Evolutionary conservation across 2,113 vertebrate genomes (phyloP).

Genomic region (Ictalurus punctatus): DNA sequence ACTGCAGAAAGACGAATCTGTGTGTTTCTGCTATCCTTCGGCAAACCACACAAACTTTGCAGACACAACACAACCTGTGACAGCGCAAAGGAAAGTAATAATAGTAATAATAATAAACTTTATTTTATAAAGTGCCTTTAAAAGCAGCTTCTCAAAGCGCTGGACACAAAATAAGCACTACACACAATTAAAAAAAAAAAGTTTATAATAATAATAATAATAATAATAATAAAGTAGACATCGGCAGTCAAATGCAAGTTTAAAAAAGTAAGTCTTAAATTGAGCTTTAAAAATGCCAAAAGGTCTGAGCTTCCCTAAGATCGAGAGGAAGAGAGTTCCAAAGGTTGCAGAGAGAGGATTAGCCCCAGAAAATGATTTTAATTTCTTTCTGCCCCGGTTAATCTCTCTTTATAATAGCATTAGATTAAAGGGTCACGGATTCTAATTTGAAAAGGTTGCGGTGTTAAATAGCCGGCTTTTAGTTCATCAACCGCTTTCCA

Average conservation of each 20-base stretch:
- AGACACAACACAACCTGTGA: not conserved
- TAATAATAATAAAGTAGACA: too few species aligned
- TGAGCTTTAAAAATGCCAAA: too few species aligned
- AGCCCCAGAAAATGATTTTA: not conserved
- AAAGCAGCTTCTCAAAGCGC: too few species aligned
- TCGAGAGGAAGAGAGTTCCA: too few species aligned
- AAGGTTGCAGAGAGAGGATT: not conserved
- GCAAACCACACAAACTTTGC: not conserved
- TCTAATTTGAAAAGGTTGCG: constrained; percentile 16
- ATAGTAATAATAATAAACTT: too few species aligned
- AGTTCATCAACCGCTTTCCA: constrained; percentile 20
- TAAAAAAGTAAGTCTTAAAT: too few species aligned
- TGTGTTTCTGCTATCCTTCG: not conserved
- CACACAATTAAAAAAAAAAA: too few species aligned
- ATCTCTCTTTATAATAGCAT: constrained; percentile 21
- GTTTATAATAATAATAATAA: too few species aligned
- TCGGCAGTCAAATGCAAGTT: too few species aligned
- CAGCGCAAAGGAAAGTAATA: not conserved
- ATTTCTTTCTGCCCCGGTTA: constrained; percentile 15
- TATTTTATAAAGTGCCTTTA: too few species aligned
- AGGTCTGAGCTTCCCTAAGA: too few species aligned
- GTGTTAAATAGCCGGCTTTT: not conserved
- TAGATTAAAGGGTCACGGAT: not conserved
- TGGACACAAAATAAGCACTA: too few species aligned
- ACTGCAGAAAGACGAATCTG: not conserved